These are phyloP conservation scores for Corydoras maculifer DNA, from an alignment of 2,113 vertebrate genomes.

Conservation along the genomic window DNA sequence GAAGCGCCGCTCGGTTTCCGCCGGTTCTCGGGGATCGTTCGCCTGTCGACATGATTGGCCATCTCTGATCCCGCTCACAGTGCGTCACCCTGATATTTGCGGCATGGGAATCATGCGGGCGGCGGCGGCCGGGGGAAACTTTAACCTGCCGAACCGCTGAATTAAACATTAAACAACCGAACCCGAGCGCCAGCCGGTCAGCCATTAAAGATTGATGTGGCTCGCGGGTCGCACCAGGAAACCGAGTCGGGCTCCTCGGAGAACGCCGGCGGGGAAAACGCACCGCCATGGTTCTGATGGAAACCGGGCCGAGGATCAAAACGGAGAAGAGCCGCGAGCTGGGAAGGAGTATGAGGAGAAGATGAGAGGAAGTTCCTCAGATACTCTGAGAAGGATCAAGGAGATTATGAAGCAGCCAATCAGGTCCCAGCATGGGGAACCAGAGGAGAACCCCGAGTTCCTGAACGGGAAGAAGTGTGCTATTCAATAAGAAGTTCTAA, in stretches of 20 bases:
- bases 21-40: conserved; percentile 20
- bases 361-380: conserved; percentile 9
- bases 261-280: conserved; percentile 46
- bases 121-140: conserved; percentile 53
- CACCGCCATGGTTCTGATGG: conserved; percentile 38
- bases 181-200: conserved; percentile 44
- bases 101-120: conserved; percentile 36
- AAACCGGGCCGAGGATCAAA: background rate
- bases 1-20: background rate
- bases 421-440: too few relatives aligned
- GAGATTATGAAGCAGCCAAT: background rate
- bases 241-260: conserved; percentile 54
- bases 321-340: background rate
- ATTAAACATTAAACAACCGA: conserved; percentile 69
- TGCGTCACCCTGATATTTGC: conserved; percentile 53
- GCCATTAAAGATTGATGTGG: conserved; percentile 64
- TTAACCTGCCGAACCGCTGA: conserved; percentile 60
- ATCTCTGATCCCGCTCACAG: conserved; percentile 44
- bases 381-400: background rate
- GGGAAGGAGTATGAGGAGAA: background rate
- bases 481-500: background rate
- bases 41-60: conserved; percentile 19
- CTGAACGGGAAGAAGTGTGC: background rate
- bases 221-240: conserved; percentile 56
- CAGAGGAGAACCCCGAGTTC: background rate